These are phyloP conservation scores for Papilio xuthus DNA, from an alignment of 1,140 invertebrate species.

Conservation along the genomic window DNA sequence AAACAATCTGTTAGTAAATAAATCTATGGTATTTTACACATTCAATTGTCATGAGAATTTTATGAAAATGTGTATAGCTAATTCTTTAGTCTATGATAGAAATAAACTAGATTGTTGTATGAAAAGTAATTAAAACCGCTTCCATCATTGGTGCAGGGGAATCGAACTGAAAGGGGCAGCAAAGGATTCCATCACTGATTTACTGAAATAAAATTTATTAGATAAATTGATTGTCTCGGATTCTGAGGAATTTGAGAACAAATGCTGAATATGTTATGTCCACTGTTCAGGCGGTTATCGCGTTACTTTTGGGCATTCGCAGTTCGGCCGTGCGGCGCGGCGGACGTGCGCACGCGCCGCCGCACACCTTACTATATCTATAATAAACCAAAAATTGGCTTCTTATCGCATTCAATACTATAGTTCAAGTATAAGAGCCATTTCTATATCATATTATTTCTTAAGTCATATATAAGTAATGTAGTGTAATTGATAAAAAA, in stretches of 20 bases:
- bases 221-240: not conserved
- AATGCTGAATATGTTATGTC: not conserved
- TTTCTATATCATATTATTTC: slow-evolving; percentile 69
- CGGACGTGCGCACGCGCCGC: not conserved
- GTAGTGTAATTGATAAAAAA: slow-evolving; percentile 66
- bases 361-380: not conserved
- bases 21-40: not conserved
- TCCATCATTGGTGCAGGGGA: not conserved
- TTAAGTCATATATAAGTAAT: slow-evolving; percentile 55
- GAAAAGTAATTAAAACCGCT: not conserved
- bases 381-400: slow-evolving; percentile 74
- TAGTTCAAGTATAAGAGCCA: slow-evolving; percentile 58
- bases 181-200: not conserved
- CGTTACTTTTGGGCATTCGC: not conserved
- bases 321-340: not conserved
- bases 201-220: slow-evolving; percentile 8
- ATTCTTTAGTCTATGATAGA: not conserved
- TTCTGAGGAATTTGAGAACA: not conserved
- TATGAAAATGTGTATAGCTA: not conserved
- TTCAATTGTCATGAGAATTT: not conserved
- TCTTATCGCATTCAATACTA: slow-evolving; percentile 66
- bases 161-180: not conserved
- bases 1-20: not conserved
- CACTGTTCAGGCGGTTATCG: not conserved
- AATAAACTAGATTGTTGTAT: not conserved